These are phyloP conservation scores for Ctenochaetus hawaiiensis DNA, from an alignment of 2,797 vertebrate species.

Conservation along the genomic window DNA sequence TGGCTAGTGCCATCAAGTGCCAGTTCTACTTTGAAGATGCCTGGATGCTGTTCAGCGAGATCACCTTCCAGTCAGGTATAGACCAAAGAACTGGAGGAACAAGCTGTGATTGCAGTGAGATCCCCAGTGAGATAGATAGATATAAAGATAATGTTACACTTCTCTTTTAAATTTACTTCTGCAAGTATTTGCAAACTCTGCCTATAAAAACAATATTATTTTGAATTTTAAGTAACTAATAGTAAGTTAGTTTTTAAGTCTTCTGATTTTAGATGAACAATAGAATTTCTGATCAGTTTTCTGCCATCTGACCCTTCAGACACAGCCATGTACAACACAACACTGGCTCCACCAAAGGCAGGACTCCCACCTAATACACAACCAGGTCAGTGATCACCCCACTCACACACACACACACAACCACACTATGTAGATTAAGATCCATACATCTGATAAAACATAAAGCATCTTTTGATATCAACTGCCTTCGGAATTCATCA, in stretches of 20 bases:
- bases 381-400: conserved; percentile 72
- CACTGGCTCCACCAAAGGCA: conserved; percentile 82
- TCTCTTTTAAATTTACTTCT: neutral
- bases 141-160: neutral
- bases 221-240: no score
- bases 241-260: neutral
- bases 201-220: neutral
- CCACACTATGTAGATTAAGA: no score
- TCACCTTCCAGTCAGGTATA: conserved; percentile 98
- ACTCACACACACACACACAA: conserved; percentile 1
- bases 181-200: neutral
- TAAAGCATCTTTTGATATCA: no score
- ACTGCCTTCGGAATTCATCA: no score
- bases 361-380: conserved; percentile 83
- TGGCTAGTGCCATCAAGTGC: conserved; percentile 97
- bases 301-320: conserved; percentile 82
- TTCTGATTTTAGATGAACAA: neutral
- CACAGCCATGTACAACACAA: conserved; percentile 97
- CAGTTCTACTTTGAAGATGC: conserved; percentile 95
- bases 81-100: neutral
- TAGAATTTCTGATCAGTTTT: no score
- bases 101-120: neutral
- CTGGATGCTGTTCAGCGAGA: conserved; percentile 99
- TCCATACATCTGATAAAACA: no score
- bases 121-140: neutral